phyloP scores from a whole-genome alignment of 2,888 invertebrate genomes.

The Fragum whitleyi region DNA sequence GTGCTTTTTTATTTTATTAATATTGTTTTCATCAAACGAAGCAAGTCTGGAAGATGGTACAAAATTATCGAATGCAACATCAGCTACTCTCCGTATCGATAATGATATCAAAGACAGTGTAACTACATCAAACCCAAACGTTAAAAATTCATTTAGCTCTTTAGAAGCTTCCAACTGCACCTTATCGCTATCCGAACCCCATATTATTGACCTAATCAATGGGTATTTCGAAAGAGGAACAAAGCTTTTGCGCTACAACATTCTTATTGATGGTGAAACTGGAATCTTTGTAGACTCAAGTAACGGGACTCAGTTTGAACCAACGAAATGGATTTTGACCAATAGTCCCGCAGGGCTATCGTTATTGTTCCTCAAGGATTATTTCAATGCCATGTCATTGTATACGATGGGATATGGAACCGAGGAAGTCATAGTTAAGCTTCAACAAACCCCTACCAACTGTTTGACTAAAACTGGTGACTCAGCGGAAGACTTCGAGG shows the following conservation, averaged over 20 bases:
- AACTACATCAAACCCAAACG: neutral
- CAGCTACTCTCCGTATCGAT: neutral
- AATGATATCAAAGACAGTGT: neutral
- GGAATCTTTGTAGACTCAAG: neutral
- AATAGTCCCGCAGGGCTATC: constrained; percentile 42
- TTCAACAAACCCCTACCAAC: constrained; percentile 37
- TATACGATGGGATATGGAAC: constrained; percentile 47
- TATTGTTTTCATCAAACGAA: neutral
- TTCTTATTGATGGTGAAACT: constrained; percentile 8
- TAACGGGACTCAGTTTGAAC: constrained; percentile 26
- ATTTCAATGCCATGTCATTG: constrained; percentile 55
- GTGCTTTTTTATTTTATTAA: neutral
- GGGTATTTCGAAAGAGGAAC: neutral
- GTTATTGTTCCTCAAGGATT: constrained; percentile 46
- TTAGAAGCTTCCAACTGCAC: neutral
- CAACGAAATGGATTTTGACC: constrained; percentile 39
- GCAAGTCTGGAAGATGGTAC: neutral
- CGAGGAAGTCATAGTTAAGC: constrained; percentile 18
- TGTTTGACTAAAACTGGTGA: constrained; percentile 31
- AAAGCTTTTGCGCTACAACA: constrained; percentile 6
- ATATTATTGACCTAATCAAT: neutral
- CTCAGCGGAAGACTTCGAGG: constrained; percentile 20
- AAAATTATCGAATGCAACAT: neutral
- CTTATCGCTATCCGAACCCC: neutral
- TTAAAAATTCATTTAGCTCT: neutral